Base-by-base conservation (phyloP, 2,113 vertebrate genomes). In the Choloepus hoffmanni region DNA sequence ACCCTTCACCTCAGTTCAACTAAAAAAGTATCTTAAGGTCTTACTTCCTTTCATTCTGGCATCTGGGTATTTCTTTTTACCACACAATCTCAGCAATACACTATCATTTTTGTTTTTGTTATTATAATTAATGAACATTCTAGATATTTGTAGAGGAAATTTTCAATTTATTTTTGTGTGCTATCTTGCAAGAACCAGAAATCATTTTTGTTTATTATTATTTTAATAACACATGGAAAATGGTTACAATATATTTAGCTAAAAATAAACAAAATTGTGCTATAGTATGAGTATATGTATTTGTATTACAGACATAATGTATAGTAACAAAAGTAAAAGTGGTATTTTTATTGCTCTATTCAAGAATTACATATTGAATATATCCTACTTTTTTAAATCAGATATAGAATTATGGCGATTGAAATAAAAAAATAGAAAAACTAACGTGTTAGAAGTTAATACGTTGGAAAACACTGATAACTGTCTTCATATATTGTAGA, bases 201-300 rank as follows among this genome's bases (percentile, higher is more conserved):
- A n/a, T 76, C 45, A 50, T 84, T 85, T 68, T 33, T 82, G n/a
- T 84, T 53, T 72, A 70, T 18, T 78, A 83, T 77, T 18, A 65
- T 65, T 95, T 90, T 92, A 85, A 77, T 78, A 58, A 62, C 3
- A 89, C 21, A 73, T 74, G 12, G 15, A 2, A 68, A 88, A 78
- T 83, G 3, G 18, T 36, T 11, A 55, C 14, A 65, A 55, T 48
- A 40, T 65, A 58, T 65, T 12, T 1, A 79, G 24, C 58, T 91
- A 77, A 76, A 95, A 74, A 43, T 74, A 77, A 53, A 92, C 89
- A 70, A n/a, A 95, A 45, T 26, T 40, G 12, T 45, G 74, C 89
- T 62, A 79, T 79, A 50, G 40, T 45, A 36, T 79, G 50, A 50
- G 40, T 45, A 36, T 79, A 60, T 15, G 36, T 53, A 67, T 58